Percentiles rank a stretch among this genome's conserved stretches.
These are phyloP conservation scores for Hydropsyche tenuis DNA, from an alignment of 1,140 invertebrate species.

Conservation along the genomic window DNA sequence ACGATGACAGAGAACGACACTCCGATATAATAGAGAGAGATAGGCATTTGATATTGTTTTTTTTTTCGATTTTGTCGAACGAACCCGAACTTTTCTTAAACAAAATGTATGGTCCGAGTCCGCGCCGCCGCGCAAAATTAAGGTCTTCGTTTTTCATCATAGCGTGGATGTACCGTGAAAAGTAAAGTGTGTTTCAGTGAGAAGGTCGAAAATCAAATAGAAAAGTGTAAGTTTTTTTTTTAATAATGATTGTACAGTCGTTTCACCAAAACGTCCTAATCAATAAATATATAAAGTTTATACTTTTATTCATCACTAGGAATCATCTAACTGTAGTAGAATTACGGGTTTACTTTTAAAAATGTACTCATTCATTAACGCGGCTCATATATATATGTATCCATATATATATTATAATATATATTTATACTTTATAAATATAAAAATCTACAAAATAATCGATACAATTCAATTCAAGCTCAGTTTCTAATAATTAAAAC, in stretches of 20 bases:
- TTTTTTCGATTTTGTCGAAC: neutral
- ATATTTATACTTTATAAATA: conserved; percentile 27
- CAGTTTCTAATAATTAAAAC: conserved; percentile 28
- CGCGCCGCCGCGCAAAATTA: no score
- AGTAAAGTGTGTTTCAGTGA: no score
- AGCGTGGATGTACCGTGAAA: no score
- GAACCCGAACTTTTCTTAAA: no score
- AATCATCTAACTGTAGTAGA: conserved; percentile 36
- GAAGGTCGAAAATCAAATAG: no score
- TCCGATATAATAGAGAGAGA: no score
- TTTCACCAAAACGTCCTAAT: conserved; percentile 31
- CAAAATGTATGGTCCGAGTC: no score
- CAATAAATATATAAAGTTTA: conserved; percentile 20
- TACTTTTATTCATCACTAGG: conserved; percentile 21
- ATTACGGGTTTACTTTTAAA: conserved; percentile 40
- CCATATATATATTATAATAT: conserved; percentile 29
- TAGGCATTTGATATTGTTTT: no score
- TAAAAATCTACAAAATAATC: conserved; percentile 30
- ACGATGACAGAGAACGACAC: neutral
- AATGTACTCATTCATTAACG: conserved; percentile 45
- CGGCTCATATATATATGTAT: conserved; percentile 43
- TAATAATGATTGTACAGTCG: conserved; percentile 48
- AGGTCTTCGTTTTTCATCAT: no score
- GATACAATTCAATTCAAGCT: conserved; percentile 25
- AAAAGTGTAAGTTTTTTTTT: neutral